Conservation (phyloP, 2,888 invertebrate genomes). For the Sarcophaga subvicina region DNA sequence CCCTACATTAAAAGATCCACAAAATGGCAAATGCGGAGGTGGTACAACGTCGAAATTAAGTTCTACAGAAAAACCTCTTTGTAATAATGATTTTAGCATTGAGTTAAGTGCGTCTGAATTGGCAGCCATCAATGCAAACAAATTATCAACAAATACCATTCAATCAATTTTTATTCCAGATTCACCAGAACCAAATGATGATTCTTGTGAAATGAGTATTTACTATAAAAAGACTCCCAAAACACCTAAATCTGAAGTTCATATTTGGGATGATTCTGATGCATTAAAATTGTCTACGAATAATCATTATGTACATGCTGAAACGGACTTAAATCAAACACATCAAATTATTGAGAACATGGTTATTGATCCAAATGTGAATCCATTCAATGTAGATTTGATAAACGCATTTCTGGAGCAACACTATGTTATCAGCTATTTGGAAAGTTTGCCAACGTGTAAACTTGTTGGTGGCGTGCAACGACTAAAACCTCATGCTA, state of each 20-base stretch:
- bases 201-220: slow-evolving; percentile 75
- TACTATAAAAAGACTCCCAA: slow-evolving; percentile 77
- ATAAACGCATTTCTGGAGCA: slow-evolving; percentile 87
- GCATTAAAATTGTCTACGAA: slow-evolving; percentile 50
- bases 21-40: neutral
- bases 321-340: slow-evolving; percentile 73
- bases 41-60: slow-evolving; percentile 55
- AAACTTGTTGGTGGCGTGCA: slow-evolving; percentile 83
- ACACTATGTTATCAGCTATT: slow-evolving; percentile 87
- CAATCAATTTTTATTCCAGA: slow-evolving; percentile 13
- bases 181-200: slow-evolving; percentile 41
- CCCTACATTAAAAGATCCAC: slow-evolving; percentile 4
- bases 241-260: slow-evolving; percentile 73
- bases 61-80: slow-evolving; percentile 25
- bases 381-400: slow-evolving; percentile 91
- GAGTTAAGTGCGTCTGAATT: slow-evolving; percentile 48
- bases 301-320: slow-evolving; percentile 72
- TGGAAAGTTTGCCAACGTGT: slow-evolving; percentile 83
- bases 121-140: slow-evolving; percentile 33
- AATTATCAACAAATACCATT: neutral
- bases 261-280: slow-evolving; percentile 75
- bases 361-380: slow-evolving; percentile 82
- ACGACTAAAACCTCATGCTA: slow-evolving; percentile 82
- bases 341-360: slow-evolving; percentile 72
- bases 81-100: slow-evolving; percentile 45